Base-by-base conservation (phyloP, 2,888 invertebrate species). In the Drosophila vallismaia region DNA sequence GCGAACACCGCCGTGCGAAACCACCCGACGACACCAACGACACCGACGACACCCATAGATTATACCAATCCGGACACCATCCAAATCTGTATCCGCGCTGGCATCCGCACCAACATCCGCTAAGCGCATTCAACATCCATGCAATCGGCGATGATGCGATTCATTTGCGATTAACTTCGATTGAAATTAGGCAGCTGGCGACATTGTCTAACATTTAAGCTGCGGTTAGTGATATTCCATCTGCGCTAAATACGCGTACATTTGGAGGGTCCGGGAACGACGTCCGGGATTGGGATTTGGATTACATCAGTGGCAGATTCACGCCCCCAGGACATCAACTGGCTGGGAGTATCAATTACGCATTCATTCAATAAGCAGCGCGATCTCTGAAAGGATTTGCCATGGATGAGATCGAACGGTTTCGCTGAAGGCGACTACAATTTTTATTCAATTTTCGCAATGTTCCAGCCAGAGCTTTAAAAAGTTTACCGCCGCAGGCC, bases 381-480 rank as follows among this genome's bases (percentile, higher is more conserved):
- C 44, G 44, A 26, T 36, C 46, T 14, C 28, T 48, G 59, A 40
- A 66, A 77, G 79, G 73, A 82, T 85, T 82, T 74, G 68, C 71
- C 57, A 28, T 38, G 51, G 59, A 69, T 56, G 68, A 14, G 19
- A 55, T 66, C 24, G 31, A 67, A 19, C 38, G 42, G 45, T 49
- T 28, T 58, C 44, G 66, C 57, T 74, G 38, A 72, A 72, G 60
- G 74, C 80, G 69, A 51, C 78, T 77, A 76, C 69, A 74, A 71
- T 81, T 86, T 86, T 77, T 82, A 82, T 87, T 87, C 87, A 86
- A 84, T 87, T 87, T 86, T 68, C 54, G 53, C 44, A 48, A 64
- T 64, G 77, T 63, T 68, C 63, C 72, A 60, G 48, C n/a, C 36
- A 29, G 63, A 60, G 54, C 77, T 76, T 77, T 73, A 75, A 84